Percentiles rank a stretch among this genome's conserved stretches.
These are phyloP conservation scores for Bombus impatiens DNA, from an alignment of 1,140 invertebrate genomes.

Conservation along the genomic window DNA sequence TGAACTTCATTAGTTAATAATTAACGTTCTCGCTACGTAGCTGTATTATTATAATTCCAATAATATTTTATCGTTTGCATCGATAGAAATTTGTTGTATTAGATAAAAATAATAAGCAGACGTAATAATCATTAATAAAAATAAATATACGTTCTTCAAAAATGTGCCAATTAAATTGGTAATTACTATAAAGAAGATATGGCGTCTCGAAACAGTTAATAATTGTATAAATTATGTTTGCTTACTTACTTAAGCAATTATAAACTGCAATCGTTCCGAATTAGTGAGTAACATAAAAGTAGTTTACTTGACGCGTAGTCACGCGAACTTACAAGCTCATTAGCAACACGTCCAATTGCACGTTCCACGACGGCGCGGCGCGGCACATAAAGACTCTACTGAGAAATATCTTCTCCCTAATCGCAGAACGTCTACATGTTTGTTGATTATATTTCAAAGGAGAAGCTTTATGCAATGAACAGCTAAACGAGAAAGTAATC, in stretches of 20 bases:
- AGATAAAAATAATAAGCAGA: too few species aligned
- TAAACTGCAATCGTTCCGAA: neutral
- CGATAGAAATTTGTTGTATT: too few species aligned
- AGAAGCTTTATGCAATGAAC: conserved; percentile 3
- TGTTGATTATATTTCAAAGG: conserved; percentile 29
- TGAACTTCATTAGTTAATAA: neutral
- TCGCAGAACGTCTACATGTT: conserved; percentile 30
- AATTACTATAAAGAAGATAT: too few species aligned
- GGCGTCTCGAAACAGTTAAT: too few species aligned
- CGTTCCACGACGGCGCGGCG: neutral
- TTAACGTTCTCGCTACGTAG: neutral
- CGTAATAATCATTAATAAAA: too few species aligned
- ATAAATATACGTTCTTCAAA: too few species aligned
- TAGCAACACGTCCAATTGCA: conserved; percentile 16
- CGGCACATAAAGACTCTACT: conserved; percentile 34
- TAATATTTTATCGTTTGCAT: too few species aligned
- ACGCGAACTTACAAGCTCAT: conserved; percentile 19
- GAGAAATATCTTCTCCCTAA: conserved; percentile 49
- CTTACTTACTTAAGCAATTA: neutral
- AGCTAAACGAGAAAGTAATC: conserved; percentile 14
- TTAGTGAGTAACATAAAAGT: neutral
- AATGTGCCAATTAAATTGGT: too few species aligned
- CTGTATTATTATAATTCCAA: neutral
- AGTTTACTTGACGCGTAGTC: neutral
- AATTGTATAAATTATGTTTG: neutral